A percentile compares a stretch with the other conserved stretches of the same genome.
Evolutionary conservation across 2,888 invertebrate species (phyloP).

Genomic region (Drosophila paramelanica): DNA sequence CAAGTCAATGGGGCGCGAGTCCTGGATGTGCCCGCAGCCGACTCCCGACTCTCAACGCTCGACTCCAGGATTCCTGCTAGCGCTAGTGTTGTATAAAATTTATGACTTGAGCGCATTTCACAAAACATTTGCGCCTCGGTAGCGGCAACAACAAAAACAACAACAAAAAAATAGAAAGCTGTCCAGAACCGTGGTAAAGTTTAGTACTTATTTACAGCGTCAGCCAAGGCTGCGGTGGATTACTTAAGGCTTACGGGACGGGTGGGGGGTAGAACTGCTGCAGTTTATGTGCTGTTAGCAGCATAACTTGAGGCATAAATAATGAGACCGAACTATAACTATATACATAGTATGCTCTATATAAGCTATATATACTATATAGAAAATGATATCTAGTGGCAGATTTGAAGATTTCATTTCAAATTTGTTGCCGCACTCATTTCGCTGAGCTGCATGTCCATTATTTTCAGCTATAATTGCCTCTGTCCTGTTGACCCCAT

Average conservation of each 20-base stretch:
- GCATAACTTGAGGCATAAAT: slow-evolving; percentile 75
- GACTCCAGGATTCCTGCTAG: slow-evolving; percentile 11
- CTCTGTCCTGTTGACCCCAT: slow-evolving; percentile 32
- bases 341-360: slow-evolving; percentile 33
- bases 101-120: slow-evolving; percentile 78
- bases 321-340: slow-evolving; percentile 66
- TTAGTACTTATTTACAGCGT: slow-evolving; percentile 73
- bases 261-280: slow-evolving; percentile 37
- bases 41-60: not conserved
- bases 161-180: slow-evolving; percentile 36
- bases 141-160: slow-evolving; percentile 35
- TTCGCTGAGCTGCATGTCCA: slow-evolving; percentile 16
- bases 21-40: slow-evolving; percentile 15
- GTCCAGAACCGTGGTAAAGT: slow-evolving; percentile 68
- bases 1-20: slow-evolving; percentile 66
- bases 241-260: slow-evolving; percentile 33
- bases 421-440: slow-evolving; percentile 34
- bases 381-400: slow-evolving; percentile 9
- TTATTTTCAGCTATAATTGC: slow-evolving; percentile 48
- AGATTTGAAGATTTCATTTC: slow-evolving; percentile 28
- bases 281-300: slow-evolving; percentile 76
- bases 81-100: slow-evolving; percentile 68
- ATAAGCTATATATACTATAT: slow-evolving; percentile 11
- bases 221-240: slow-evolving; percentile 59
- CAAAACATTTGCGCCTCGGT: slow-evolving; percentile 76